Percentiles rank a stretch among this genome's conserved stretches.
phyloP scores from a whole-genome alignment of 2,888 invertebrate species.

The Agrochola litura region DNA sequence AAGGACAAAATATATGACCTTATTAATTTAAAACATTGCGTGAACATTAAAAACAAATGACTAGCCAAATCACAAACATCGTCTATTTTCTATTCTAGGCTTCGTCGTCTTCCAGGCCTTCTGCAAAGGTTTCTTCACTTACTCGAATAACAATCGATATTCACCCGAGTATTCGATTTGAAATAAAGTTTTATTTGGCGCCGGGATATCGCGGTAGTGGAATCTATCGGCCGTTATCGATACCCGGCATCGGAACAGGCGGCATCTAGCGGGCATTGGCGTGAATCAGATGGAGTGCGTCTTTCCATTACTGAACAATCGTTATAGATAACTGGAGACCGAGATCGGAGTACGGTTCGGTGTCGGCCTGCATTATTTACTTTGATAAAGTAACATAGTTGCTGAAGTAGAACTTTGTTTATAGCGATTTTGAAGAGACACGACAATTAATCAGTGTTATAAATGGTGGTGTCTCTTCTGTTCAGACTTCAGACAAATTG shows the following conservation, averaged over 20 bases:
- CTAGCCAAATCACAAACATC: slow-evolving; percentile 1
- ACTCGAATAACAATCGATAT: slow-evolving; percentile 57
- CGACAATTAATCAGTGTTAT: slow-evolving; percentile 55
- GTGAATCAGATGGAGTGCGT: slow-evolving; percentile 69
- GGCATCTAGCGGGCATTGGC: slow-evolving; percentile 65
- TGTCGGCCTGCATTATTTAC: slow-evolving; percentile 60
- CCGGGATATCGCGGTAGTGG: slow-evolving; percentile 58
- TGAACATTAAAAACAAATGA: slow-evolving; percentile 14
- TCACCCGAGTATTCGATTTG: slow-evolving; percentile 57
- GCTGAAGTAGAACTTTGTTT: slow-evolving; percentile 51
- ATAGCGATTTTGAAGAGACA: slow-evolving; percentile 48
- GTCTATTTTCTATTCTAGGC: neutral
- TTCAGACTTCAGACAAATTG: slow-evolving; percentile 43
- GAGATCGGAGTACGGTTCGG: slow-evolving; percentile 56
- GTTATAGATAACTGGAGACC: slow-evolving; percentile 63
- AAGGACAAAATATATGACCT: slow-evolving; percentile 31
- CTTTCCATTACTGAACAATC: slow-evolving; percentile 70
- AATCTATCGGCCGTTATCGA: slow-evolving; percentile 67
- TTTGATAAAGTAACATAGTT: slow-evolving; percentile 58
- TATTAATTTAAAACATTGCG: slow-evolving; percentile 21
- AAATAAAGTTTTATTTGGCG: slow-evolving; percentile 67
- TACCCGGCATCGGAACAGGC: slow-evolving; percentile 66
- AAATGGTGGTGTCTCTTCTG: slow-evolving; percentile 51
- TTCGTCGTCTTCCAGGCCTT: neutral
- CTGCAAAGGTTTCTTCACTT: slow-evolving; percentile 25